Percentiles rank a stretch among this genome's conserved stretches.
phyloP scores from a whole-genome alignment of 2,797 vertebrate species.

The Protosalanx chinensis region DNA sequence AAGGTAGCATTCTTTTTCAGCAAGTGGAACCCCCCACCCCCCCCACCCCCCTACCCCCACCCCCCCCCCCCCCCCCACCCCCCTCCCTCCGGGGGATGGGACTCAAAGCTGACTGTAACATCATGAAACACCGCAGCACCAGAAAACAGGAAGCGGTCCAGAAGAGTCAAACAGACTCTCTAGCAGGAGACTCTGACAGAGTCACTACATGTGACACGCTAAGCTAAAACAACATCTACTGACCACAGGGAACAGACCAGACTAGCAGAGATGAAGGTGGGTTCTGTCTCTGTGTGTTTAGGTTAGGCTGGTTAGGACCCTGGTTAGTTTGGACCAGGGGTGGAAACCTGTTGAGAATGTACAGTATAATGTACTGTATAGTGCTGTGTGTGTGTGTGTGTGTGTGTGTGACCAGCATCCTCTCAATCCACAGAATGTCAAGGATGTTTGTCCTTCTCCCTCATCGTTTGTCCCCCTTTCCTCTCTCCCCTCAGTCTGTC shows the following conservation, averaged over 20 bases:
- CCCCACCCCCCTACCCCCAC: too few relatives aligned
- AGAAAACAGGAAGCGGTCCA: conserved; percentile 28
- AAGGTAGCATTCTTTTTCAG: conserved; percentile 8
- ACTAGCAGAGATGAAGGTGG: conserved; percentile 14
- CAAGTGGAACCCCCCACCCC: background rate
- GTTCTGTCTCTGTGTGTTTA: background rate
- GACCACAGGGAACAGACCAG: conserved; percentile 48
- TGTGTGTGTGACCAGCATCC: conserved; percentile 24
- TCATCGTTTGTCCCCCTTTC: conserved; percentile 67
- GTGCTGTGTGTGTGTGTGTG: conserved; percentile 26
- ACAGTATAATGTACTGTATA: too few relatives aligned
- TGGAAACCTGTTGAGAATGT: too few relatives aligned
- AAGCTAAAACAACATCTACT: conserved; percentile 54
- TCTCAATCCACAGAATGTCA: conserved; percentile 67
- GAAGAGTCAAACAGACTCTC: conserved; percentile 29
- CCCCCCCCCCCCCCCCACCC: too few relatives aligned
- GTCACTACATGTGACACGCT: conserved; percentile 20
- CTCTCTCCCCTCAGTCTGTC: conserved; percentile 61
- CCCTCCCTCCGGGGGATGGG: conserved; percentile 10
- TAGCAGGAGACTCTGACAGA: conserved; percentile 30
- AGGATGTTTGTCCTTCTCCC: conserved; percentile 51
- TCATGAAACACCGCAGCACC: conserved; percentile 39
- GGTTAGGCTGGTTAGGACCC: too few relatives aligned
- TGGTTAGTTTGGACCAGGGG: too few relatives aligned
- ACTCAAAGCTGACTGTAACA: conserved; percentile 28